phyloP scores from a whole-genome alignment of 1,140 invertebrate genomes.

The Batillaria attramentaria region DNA sequence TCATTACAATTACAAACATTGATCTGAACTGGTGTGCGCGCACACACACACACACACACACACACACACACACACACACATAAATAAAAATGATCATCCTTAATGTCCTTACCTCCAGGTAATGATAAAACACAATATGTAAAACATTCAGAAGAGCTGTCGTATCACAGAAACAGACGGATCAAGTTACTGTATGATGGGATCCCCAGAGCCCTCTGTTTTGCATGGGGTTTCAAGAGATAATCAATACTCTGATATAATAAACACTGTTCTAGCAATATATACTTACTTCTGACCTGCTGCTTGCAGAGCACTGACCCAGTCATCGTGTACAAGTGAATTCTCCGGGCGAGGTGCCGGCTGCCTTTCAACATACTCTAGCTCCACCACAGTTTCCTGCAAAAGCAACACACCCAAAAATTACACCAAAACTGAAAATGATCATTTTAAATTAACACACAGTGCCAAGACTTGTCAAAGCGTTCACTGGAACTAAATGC shows the following conservation, averaged over 20 bases:
- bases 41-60: too few species aligned
- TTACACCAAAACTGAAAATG: not conserved
- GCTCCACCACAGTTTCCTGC: constrained; percentile 79
- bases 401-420: constrained; percentile 31
- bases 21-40: too few species aligned
- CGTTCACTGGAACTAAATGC: not conserved
- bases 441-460: not conserved
- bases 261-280: not conserved
- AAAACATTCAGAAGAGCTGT: too few species aligned
- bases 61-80: too few species aligned
- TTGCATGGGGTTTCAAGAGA: not conserved
- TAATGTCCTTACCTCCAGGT: too few species aligned
- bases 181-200: not conserved
- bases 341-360: constrained; percentile 92
- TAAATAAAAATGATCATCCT: too few species aligned
- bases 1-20: too few species aligned
- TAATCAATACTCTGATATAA: not conserved
- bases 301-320: constrained; percentile 87
- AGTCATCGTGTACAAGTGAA: constrained; percentile 94
- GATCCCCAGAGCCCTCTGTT: not conserved
- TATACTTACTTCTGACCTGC: constrained; percentile 79
- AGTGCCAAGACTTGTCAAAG: not conserved
- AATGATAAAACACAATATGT: too few species aligned
- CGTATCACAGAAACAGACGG: not conserved
- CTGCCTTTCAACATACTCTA: constrained; percentile 92